A percentile compares a stretch with the other conserved stretches of the same genome.
phyloP scores from a whole-genome alignment of 2,797 vertebrate species.

The Sebastes glaucus region DNA sequence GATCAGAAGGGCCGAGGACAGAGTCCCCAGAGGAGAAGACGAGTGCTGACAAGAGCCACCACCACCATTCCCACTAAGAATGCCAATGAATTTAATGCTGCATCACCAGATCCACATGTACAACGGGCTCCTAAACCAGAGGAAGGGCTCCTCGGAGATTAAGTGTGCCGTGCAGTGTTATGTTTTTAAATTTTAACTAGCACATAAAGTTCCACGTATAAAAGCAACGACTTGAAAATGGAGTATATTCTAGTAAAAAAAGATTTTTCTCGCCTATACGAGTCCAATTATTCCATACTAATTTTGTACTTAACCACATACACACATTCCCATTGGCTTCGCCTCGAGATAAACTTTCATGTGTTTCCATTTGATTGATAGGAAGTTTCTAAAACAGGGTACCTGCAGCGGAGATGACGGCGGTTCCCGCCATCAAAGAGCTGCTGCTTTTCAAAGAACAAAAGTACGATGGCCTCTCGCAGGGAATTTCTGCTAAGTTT shows the following conservation, averaged over 20 bases:
- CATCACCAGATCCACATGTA: conserved; percentile 4
- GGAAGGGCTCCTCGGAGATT: background rate
- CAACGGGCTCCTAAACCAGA: background rate
- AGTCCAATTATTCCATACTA: conserved; percentile 54
- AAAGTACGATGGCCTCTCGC: conserved; percentile 66
- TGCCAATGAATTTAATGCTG: conserved; percentile 34
- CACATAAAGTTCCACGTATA: background rate
- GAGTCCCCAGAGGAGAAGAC: background rate
- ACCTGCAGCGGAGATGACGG: conserved; percentile 61
- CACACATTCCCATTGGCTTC: conserved; percentile 57
- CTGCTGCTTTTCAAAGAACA: conserved; percentile 56
- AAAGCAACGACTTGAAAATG: background rate
- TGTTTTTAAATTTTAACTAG: background rate
- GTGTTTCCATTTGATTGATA: conserved; percentile 57
- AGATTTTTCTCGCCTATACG: background rate
- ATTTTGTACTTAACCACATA: conserved; percentile 53
- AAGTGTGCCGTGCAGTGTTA: background rate
- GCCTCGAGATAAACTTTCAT: conserved; percentile 67
- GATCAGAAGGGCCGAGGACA: conserved; percentile 23
- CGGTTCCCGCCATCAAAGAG: conserved; percentile 68
- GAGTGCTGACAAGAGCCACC: conserved; percentile 31
- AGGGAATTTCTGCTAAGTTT: conserved; percentile 65
- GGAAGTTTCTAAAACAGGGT: conserved; percentile 61
- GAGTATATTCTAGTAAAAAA: background rate
- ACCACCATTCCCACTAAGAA: background rate